phyloP scores from a whole-genome alignment of 92 coral and sea anemone genomes.

The Phenganax subtilis region DNA sequence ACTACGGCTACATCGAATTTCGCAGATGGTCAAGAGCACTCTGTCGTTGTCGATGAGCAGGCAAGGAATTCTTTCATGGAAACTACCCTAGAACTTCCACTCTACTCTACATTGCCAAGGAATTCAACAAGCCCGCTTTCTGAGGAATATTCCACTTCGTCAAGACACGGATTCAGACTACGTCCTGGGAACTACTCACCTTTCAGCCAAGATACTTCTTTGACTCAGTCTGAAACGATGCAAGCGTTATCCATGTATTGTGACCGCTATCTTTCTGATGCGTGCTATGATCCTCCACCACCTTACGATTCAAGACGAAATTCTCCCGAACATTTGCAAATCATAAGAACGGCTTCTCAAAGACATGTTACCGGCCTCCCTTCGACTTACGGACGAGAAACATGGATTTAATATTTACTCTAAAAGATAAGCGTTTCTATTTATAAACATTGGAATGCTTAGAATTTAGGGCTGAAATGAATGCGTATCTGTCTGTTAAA shows the following conservation, averaged over 20 bases:
- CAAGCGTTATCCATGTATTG: slow-evolving; percentile 27
- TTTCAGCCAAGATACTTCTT: not conserved
- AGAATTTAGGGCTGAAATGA: too few relatives aligned
- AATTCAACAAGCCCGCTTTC: slow-evolving; percentile 5
- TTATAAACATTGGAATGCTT: too few relatives aligned
- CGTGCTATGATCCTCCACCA: slow-evolving; percentile 28
- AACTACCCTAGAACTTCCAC: not conserved
- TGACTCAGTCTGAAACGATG: slow-evolving; percentile 7
- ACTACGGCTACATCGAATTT: not conserved
- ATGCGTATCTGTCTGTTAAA: too few relatives aligned
- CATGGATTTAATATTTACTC: slow-evolving; percentile 8
- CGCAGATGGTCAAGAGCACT: slow-evolving; percentile 3
- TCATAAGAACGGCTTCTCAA: not conserved
- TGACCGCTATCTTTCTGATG: slow-evolving; percentile 27
- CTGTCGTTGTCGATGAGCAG: slow-evolving; percentile 3
- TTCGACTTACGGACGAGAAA: slow-evolving; percentile 17
- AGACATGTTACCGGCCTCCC: not conserved
- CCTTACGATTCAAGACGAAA: slow-evolving; percentile 17
- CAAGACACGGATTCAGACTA: slow-evolving; percentile 27
- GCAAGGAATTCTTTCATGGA: not conserved
- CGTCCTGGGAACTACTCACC: slow-evolving; percentile 10
- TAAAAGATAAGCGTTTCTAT: not conserved
- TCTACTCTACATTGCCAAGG: slow-evolving; percentile 29
- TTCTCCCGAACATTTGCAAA: not conserved
- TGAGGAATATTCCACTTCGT: not conserved